Percentiles rank a stretch among this genome's conserved stretches.
These are phyloP conservation scores for Lysiphlebus fabarum DNA, from an alignment of 1,140 invertebrate species.

Conservation along the genomic window DNA sequence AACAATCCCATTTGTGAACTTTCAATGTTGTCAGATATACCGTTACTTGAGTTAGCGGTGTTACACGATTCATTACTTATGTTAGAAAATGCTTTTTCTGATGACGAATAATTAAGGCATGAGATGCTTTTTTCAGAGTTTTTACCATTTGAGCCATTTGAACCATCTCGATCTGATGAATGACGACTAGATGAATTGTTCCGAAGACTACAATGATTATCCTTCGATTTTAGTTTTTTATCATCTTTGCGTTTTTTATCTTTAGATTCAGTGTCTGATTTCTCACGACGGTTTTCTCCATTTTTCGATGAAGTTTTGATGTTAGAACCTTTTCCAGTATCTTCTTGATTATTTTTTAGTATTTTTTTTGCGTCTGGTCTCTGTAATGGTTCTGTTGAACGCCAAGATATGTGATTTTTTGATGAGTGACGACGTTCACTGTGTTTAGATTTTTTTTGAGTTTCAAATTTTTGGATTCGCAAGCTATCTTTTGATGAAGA, in stretches of 20 bases:
- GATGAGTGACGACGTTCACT: conserved; percentile 24
- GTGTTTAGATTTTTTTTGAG: conserved; percentile 28
- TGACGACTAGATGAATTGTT: conserved; percentile 50
- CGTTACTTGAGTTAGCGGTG: conserved; percentile 46
- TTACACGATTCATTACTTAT: conserved; percentile 43
- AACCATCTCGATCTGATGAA: conserved; percentile 52
- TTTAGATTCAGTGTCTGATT: conserved; percentile 27
- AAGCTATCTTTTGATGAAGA: conserved; percentile 27
- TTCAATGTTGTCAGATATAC: conserved; percentile 46
- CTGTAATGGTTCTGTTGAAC: conserved; percentile 28
- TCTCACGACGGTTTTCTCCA: background rate
- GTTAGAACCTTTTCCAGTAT: background rate
- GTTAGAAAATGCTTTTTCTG: conserved; percentile 36
- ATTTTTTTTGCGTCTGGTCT: conserved; percentile 26
- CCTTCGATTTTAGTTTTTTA: conserved; percentile 48
- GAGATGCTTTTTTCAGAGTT: conserved; percentile 40
- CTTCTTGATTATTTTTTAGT: conserved; percentile 34
- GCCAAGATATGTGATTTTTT: conserved; percentile 29
- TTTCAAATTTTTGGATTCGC: conserved; percentile 29
- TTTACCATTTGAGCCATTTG: conserved; percentile 51
- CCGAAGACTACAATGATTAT: conserved; percentile 49
- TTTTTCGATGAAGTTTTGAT: conserved; percentile 2
- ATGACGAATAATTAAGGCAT: conserved; percentile 31
- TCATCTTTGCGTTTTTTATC: conserved; percentile 50
- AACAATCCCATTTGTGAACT: conserved; percentile 32